These are phyloP conservation scores for Muraenolepis orangiensis DNA, from an alignment of 2,797 vertebrate genomes.

Conservation along the genomic window DNA sequence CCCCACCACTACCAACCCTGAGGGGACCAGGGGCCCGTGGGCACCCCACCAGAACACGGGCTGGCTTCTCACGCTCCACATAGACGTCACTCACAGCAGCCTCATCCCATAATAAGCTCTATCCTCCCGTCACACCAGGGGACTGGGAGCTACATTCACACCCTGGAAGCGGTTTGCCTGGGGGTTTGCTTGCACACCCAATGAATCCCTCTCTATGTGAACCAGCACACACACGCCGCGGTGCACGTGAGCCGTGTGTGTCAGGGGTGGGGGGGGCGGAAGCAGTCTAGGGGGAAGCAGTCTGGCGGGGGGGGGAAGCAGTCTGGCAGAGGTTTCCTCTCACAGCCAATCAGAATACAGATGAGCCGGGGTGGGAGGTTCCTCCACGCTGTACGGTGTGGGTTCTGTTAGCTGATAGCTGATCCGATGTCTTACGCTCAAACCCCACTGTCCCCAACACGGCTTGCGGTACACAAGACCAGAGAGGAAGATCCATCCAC, in stretches of 20 bases:
- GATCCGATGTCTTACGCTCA: too few relatives aligned
- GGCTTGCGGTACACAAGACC: neutral
- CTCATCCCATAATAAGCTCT: neutral
- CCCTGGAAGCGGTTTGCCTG: neutral
- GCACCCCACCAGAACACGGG: neutral
- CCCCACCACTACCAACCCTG: neutral
- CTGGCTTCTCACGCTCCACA: neutral
- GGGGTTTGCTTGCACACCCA: neutral
- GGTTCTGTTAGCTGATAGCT: too few relatives aligned
- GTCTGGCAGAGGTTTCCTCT: neutral
- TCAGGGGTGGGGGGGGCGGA: neutral
- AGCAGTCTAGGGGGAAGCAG: neutral
- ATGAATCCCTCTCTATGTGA: neutral
- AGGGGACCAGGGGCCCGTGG: neutral
- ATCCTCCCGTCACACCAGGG: neutral
- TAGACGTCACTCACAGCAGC: neutral
- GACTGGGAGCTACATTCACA: neutral
- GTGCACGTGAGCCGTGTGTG: neutral
- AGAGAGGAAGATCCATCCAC: neutral
- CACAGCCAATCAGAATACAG: slow-evolving; percentile 1
- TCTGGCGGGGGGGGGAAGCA: neutral
- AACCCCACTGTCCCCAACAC: too few relatives aligned
- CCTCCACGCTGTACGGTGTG: too few relatives aligned
- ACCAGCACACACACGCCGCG: neutral
- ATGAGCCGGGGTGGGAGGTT: too few relatives aligned